Percentiles rank a stretch among this genome's conserved stretches.
These are phyloP conservation scores for Karalla daura DNA, from an alignment of 2,797 vertebrate genomes.

Conservation along the genomic window DNA sequence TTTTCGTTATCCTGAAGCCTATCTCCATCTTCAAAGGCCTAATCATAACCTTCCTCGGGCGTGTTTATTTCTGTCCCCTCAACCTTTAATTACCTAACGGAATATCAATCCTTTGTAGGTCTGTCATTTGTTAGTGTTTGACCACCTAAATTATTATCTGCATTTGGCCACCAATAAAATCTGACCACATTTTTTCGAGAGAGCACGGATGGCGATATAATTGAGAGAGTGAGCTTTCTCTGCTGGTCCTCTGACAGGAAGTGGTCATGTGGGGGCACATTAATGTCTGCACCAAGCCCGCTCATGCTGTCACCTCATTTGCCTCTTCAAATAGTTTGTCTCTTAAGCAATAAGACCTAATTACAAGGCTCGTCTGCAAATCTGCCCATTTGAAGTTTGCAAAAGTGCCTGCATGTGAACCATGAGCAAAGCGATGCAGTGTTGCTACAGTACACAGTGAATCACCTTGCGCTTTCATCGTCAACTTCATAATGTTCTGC, in stretches of 20 bases:
- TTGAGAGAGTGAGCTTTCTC: slow-evolving; percentile 1
- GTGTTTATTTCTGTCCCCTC: slow-evolving; percentile 76
- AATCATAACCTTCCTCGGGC: slow-evolving; percentile 76
- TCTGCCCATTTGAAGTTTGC: slow-evolving; percentile 27
- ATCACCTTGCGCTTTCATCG: neutral
- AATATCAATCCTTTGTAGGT: slow-evolving; percentile 77
- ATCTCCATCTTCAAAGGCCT: slow-evolving; percentile 75
- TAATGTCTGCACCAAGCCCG: slow-evolving; percentile 1
- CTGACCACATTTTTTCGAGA: slow-evolving; percentile 66
- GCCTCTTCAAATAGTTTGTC: slow-evolving; percentile 23
- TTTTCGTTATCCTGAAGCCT: slow-evolving; percentile 51
- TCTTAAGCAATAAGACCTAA: slow-evolving; percentile 31
- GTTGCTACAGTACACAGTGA: neutral
- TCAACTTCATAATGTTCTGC: slow-evolving; percentile 2
- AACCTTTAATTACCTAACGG: slow-evolving; percentile 82
- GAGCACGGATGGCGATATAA: slow-evolving; percentile 46
- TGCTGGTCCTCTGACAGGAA: slow-evolving; percentile 11
- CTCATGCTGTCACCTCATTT: slow-evolving; percentile 27
- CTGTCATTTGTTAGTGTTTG: slow-evolving; percentile 81
- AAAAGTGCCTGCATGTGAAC: neutral
- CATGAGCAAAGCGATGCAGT: neutral
- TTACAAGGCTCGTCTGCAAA: slow-evolving; percentile 27
- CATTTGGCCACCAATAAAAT: slow-evolving; percentile 77
- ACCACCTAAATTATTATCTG: slow-evolving; percentile 80
- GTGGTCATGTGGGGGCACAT: slow-evolving; percentile 8